These are phyloP conservation scores for Yponomeuta malinellus DNA, from an alignment of 2,888 invertebrate genomes.

Conservation along the genomic window DNA sequence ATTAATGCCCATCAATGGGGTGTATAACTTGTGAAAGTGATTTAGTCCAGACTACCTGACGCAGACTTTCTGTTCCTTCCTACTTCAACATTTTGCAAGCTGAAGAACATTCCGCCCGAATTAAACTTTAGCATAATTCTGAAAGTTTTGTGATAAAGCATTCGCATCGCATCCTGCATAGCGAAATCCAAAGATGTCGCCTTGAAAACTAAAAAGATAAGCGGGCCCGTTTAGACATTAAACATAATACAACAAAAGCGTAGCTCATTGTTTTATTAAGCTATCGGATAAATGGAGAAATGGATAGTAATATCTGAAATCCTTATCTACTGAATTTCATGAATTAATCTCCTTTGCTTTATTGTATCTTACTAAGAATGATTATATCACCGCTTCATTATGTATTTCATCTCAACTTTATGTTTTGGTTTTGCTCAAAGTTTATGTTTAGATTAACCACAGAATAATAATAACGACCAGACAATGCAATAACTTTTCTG, in stretches of 20 bases:
- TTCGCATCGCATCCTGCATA: constrained; percentile 2
- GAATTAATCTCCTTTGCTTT: too few relatives aligned
- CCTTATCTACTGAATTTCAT: too few relatives aligned
- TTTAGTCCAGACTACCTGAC: neutral
- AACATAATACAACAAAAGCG: neutral
- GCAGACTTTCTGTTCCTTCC: neutral
- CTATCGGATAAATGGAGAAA: too few relatives aligned
- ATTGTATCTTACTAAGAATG: too few relatives aligned
- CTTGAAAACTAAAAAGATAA: neutral
- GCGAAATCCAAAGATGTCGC: neutral
- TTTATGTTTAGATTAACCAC: too few relatives aligned
- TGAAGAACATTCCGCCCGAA: neutral
- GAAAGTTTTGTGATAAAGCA: neutral
- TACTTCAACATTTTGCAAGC: neutral
- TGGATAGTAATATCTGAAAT: too few relatives aligned
- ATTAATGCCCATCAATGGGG: too few relatives aligned
- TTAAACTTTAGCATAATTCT: neutral
- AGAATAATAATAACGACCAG: too few relatives aligned
- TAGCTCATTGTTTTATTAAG: neutral
- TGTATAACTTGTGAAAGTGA: neutral
- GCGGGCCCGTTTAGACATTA: neutral
- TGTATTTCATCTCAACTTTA: too few relatives aligned
- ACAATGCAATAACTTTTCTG: too few relatives aligned
- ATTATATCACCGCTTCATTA: too few relatives aligned
- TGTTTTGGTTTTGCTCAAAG: too few relatives aligned